phyloP scores from a whole-genome alignment of 2,797 vertebrate species.

The Microctenopoma lineatum region DNA sequence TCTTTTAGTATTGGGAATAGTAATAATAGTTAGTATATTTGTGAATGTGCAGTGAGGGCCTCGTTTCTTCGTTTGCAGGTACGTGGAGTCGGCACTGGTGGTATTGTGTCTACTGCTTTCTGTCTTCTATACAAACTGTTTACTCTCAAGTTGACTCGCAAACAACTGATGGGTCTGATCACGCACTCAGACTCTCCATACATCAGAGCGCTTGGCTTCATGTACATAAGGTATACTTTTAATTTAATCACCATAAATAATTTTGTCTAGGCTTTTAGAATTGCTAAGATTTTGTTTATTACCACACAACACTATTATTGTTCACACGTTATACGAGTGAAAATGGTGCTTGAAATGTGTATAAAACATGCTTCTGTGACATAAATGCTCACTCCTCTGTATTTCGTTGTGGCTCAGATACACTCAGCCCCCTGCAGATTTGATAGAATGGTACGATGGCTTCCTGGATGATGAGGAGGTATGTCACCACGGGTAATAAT shows the following conservation, averaged over 20 bases:
- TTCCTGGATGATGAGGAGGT: slow-evolving; percentile 99
- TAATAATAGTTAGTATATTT: too few relatives aligned
- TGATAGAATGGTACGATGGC: slow-evolving; percentile 98
- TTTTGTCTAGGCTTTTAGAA: not conserved
- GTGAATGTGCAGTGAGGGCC: not conserved
- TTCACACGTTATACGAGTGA: not conserved
- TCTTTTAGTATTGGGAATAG: too few relatives aligned
- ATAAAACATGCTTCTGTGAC: not conserved
- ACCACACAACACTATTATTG: not conserved
- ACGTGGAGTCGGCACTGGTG: slow-evolving; percentile 97
- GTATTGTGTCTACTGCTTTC: slow-evolving; percentile 98
- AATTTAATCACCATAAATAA: not conserved
- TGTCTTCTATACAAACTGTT: slow-evolving; percentile 99
- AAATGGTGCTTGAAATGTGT: not conserved
- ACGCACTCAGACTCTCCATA: slow-evolving; percentile 98
- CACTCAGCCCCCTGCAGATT: slow-evolving; percentile 96
- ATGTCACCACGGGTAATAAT: slow-evolving; percentile 99
- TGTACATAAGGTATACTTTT: slow-evolving; percentile 95
- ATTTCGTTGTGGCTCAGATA: slow-evolving; percentile 83
- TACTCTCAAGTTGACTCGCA: slow-evolving; percentile 97
- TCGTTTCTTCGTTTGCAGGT: slow-evolving; percentile 82
- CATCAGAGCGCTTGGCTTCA: slow-evolving; percentile 99
- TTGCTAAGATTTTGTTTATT: not conserved
- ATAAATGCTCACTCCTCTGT: not conserved
- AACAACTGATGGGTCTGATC: slow-evolving; percentile 99